Evolutionary conservation across 2,113 vertebrate species (phyloP), one percentile per base, ranked within the genome.

Genomic region (Hippolais icterina): DNA sequence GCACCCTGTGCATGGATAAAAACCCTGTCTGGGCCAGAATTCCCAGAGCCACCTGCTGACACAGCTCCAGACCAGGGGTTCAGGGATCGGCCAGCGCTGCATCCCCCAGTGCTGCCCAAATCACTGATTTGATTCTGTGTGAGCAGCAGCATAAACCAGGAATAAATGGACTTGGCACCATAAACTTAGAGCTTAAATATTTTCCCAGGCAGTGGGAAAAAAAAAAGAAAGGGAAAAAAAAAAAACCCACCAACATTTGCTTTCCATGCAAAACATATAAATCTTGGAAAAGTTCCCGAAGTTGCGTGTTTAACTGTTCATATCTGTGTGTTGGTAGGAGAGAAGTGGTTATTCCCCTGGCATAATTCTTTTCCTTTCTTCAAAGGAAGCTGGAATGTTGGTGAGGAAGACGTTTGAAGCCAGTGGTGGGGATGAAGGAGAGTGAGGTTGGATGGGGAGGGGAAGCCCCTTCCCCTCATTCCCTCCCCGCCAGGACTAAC

Each of bases 231-330:
- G 3, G 3, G 27, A 46, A 68, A 15, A 12, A 49, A 44, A 17
- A 19, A 14, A 70, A 31, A 3, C 3, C 31, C 57, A 52, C 42
- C 59, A 81, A 70, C 95, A 92, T 96, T 96, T 96, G 95, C 90
- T 97, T 94, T 95, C 91, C 91, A 76, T 96, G 95, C 92, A 96
- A 96, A 96, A 95, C 93, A 93, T 65, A 70, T 72, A 94, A 95
- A 97, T 93, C 96, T 96, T 96, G 96, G 96, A 92, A 54, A 94
- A 95, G 82, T 83, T 97, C 96, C 96, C 85, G 0, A 91, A 88
- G 72, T 94, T 54, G 70, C 1, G 21, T 79, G 89, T 96, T 89
- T 64, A 39, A n/a, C 92, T 91, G 90, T 70, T 94, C 90, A 5
- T 72, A 23, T 79, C 75, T 23, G 28, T 16, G 80, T 41, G 24